These are phyloP conservation scores for Magallana gigas DNA, from an alignment of 1,140 invertebrate genomes.

Conservation along the genomic window DNA sequence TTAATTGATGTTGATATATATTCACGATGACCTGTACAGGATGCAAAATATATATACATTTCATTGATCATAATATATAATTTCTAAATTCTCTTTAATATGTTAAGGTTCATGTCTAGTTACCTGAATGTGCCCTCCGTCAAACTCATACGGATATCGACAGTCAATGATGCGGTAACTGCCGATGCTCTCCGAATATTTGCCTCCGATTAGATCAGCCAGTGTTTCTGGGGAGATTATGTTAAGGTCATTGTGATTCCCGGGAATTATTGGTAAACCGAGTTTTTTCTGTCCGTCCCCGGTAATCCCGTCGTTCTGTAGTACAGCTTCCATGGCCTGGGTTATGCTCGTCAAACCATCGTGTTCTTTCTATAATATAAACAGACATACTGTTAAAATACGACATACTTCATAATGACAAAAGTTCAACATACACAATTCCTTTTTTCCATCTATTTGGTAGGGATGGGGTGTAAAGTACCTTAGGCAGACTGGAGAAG, in stretches of 20 bases:
- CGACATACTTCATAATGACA: no score
- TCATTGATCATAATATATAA: no score
- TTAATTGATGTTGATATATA: background rate
- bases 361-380: background rate
- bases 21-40: background rate
- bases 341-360: background rate
- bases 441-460: no score
- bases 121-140: conserved; percentile 92
- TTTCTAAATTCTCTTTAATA: no score
- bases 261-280: conserved; percentile 85
- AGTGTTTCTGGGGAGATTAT: conserved; percentile 88
- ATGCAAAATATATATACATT: no score
- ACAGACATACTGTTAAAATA: background rate
- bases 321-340: background rate
- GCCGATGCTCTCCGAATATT: conserved; percentile 65
- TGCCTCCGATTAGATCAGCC: conserved; percentile 64
- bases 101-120: background rate
- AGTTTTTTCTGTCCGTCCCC: conserved; percentile 47
- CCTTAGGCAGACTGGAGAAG: no score
- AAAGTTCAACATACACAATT: no score
- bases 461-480: no score
- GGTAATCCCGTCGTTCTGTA: conserved; percentile 23
- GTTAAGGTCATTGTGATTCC: conserved; percentile 91
- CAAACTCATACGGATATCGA: conserved; percentile 97
- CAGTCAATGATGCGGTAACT: conserved; percentile 79